Evolutionary conservation across 2,797 vertebrate genomes (phyloP).

Genomic region (Naso thynnoides): DNA sequence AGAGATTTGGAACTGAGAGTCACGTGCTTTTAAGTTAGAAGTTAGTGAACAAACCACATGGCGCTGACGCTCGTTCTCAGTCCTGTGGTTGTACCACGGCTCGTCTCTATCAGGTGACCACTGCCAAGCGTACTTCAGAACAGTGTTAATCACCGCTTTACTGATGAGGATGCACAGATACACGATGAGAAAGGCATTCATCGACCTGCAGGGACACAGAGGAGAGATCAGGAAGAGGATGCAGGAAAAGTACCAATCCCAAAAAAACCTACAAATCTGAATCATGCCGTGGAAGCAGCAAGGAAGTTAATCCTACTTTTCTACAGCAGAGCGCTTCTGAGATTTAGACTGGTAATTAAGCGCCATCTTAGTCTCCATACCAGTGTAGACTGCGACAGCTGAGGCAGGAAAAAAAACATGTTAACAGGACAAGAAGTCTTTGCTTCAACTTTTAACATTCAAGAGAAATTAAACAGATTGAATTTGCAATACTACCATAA

Average conservation of each 20-base stretch:
- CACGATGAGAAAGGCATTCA: constrained; percentile 96
- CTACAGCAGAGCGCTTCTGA: constrained; percentile 97
- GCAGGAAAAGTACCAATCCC: not conserved
- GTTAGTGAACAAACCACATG: constrained; percentile 85
- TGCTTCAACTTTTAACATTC: not conserved
- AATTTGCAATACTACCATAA: constrained; percentile 85
- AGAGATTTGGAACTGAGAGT: not conserved
- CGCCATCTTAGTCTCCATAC: constrained; percentile 99
- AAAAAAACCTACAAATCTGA: not conserved
- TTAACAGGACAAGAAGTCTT: constrained; percentile 20
- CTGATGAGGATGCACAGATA: constrained; percentile 97
- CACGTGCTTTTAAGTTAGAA: not conserved
- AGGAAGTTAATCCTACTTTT: constrained; percentile 88
- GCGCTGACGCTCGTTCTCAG: constrained; percentile 91
- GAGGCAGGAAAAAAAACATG: constrained; percentile 32
- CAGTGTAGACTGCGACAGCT: constrained; percentile 98
- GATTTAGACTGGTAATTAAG: constrained; percentile 99
- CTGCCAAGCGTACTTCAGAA: constrained; percentile 96
- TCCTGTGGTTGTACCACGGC: constrained; percentile 97
- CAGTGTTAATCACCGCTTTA: constrained; percentile 96
- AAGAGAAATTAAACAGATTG: not conserved
- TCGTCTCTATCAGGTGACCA: constrained; percentile 91
- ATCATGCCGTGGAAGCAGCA: not conserved
- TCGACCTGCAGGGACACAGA: constrained; percentile 86
- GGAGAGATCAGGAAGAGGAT: constrained; percentile 1